Evolutionary conservation across 2,888 invertebrate genomes (phyloP).

Genomic region (Brachyopa scutellaris): DNA sequence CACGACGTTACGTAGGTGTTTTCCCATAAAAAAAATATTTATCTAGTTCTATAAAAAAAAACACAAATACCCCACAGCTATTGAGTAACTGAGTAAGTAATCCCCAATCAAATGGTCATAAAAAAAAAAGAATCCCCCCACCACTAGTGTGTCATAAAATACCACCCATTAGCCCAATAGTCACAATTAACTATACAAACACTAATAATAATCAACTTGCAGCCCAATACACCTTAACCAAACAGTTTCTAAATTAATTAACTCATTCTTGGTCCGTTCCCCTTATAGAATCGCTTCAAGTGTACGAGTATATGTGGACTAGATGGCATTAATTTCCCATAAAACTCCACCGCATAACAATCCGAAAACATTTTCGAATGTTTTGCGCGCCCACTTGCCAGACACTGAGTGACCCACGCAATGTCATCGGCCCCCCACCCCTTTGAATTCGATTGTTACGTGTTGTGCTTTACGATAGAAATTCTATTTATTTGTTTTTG

Average conservation of each 20-base stretch:
- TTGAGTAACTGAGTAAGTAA: constrained; percentile 33
- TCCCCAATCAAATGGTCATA: constrained; percentile 40
- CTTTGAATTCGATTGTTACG: neutral
- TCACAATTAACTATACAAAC: constrained; percentile 55
- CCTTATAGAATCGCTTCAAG: constrained; percentile 1
- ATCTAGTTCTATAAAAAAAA: neutral
- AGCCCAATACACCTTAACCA: constrained; percentile 25
- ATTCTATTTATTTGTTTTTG: neutral
- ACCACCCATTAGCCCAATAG: constrained; percentile 35
- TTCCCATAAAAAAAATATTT: neutral
- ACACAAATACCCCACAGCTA: neutral
- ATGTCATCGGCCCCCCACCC: neutral
- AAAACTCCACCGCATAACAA: constrained; percentile 57
- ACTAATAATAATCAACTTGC: constrained; percentile 55
- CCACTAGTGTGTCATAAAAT: constrained; percentile 19
- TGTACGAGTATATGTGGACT: constrained; percentile 14
- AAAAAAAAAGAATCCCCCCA: constrained; percentile 29
- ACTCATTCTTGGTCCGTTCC: constrained; percentile 27
- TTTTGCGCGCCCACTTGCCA: constrained; percentile 63
- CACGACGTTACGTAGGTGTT: constrained; percentile 4
- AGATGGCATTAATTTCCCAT: constrained; percentile 67
- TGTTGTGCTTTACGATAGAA: constrained; percentile 7
- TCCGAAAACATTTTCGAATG: constrained; percentile 50
- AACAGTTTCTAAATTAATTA: constrained; percentile 60
- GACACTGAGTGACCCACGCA: constrained; percentile 51